Evolutionary conservation across 2,797 vertebrate genomes (phyloP).

Genomic region (Acanthornis magna): DNA sequence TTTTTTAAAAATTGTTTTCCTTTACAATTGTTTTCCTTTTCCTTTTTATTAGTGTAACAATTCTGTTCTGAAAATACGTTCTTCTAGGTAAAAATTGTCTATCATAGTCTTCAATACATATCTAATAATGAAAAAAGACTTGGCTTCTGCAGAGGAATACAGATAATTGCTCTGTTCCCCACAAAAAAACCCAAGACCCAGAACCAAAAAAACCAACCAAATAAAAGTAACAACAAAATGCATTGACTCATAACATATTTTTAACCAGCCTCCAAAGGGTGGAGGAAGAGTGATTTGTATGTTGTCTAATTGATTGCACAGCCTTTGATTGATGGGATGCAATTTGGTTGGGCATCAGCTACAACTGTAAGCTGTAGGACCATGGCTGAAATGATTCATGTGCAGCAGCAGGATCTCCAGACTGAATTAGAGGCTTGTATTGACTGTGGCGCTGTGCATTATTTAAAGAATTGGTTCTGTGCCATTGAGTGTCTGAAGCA

Average conservation of each 20-base stretch:
- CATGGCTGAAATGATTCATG: slow-evolving; percentile 22
- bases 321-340: slow-evolving; percentile 9
- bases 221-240: neutral
- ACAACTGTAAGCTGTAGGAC: neutral
- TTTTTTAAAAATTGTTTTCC: neutral
- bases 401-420: slow-evolving; percentile 1
- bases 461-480: slow-evolving; percentile 51
- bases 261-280: neutral
- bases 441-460: neutral
- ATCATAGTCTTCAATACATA: neutral
- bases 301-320: neutral
- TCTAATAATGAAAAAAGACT: neutral
- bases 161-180: neutral
- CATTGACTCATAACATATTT: neutral
- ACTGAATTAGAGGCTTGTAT: slow-evolving; percentile 49
- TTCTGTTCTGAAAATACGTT: neutral
- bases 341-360: slow-evolving; percentile 21
- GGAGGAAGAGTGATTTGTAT: neutral
- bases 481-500: slow-evolving; percentile 37
- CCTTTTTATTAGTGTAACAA: neutral
- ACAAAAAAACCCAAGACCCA: neutral
- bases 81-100: neutral
- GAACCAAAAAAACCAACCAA: neutral
- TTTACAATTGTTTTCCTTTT: neutral
- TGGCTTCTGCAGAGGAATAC: neutral